These are phyloP conservation scores for Phataginus tricuspis DNA, from an alignment of 2,797 vertebrate species.

Conservation along the genomic window DNA sequence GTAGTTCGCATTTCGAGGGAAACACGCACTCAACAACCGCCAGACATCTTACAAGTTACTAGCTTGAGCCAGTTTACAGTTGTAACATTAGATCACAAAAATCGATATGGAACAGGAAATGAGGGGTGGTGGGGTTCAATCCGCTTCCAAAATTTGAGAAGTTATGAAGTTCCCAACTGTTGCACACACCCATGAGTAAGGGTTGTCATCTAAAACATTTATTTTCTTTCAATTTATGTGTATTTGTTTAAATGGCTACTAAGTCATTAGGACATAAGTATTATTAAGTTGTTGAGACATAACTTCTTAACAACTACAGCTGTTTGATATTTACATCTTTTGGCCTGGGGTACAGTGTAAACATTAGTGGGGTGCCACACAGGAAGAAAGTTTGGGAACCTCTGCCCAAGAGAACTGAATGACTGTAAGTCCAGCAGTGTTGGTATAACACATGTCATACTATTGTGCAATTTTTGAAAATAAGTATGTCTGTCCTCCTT, in stretches of 20 bases:
- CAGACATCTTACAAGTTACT: not conserved
- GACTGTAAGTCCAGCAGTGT: not conserved
- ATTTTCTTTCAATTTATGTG: not conserved
- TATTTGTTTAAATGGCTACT: not conserved
- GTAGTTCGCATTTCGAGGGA: not conserved
- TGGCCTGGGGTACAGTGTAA: not conserved
- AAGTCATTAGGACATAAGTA: not conserved
- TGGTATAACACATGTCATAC: not conserved
- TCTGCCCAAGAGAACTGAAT: not conserved
- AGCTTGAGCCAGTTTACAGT: not conserved
- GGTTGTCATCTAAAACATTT: not conserved
- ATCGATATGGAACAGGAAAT: not conserved
- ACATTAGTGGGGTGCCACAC: not conserved
- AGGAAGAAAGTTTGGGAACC: not conserved
- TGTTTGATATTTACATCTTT: not conserved
- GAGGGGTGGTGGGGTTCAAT: not conserved
- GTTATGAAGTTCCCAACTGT: not conserved
- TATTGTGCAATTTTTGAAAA: not conserved
- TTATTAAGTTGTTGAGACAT: not conserved
- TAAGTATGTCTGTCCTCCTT: not conserved
- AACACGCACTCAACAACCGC: not conserved
- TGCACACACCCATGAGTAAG: not conserved
- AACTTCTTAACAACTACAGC: not conserved
- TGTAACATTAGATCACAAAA: slow-evolving; percentile 17
- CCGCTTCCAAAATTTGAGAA: not conserved